These are phyloP conservation scores for Stegana nigrithorax DNA, from an alignment of 2,888 invertebrate species.

Conservation along the genomic window DNA sequence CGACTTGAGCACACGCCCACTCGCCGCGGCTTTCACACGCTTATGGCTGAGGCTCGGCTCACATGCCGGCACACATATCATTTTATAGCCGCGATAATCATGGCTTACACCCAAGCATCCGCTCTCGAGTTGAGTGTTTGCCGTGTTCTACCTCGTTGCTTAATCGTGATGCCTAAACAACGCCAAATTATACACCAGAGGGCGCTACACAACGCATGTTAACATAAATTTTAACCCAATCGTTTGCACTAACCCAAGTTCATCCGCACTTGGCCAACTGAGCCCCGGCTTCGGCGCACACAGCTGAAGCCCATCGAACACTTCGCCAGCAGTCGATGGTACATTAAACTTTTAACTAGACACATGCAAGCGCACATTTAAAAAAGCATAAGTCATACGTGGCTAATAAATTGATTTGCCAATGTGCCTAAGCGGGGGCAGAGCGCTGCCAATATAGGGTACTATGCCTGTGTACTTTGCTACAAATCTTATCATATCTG, in stretches of 20 bases:
- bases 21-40: conserved; percentile 46
- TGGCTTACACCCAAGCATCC: conserved; percentile 59
- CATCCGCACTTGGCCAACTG: too few relatives aligned
- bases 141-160: background rate
- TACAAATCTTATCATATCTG: too few relatives aligned
- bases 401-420: conserved; percentile 66
- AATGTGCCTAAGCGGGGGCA: conserved; percentile 58
- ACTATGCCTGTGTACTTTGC: too few relatives aligned
- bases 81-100: conserved; percentile 58
- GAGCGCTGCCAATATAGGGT: background rate
- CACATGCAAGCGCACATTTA: conserved; percentile 64
- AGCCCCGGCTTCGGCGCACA: background rate
- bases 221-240: conserved; percentile 52
- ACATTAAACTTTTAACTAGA: conserved; percentile 44
- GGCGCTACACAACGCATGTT: conserved; percentile 61
- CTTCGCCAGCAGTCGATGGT: background rate
- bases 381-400: conserved; percentile 65
- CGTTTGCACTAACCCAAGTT: too few relatives aligned
- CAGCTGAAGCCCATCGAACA: too few relatives aligned
- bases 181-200: conserved; percentile 64
- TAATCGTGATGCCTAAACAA: conserved; percentile 62
- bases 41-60: conserved; percentile 22
- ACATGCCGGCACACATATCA: conserved; percentile 50
- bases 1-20: conserved; percentile 36
- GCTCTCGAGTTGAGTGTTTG: conserved; percentile 25